Conservation (phyloP, 2,113 vertebrate genomes). For the Labeo catla region DNA sequence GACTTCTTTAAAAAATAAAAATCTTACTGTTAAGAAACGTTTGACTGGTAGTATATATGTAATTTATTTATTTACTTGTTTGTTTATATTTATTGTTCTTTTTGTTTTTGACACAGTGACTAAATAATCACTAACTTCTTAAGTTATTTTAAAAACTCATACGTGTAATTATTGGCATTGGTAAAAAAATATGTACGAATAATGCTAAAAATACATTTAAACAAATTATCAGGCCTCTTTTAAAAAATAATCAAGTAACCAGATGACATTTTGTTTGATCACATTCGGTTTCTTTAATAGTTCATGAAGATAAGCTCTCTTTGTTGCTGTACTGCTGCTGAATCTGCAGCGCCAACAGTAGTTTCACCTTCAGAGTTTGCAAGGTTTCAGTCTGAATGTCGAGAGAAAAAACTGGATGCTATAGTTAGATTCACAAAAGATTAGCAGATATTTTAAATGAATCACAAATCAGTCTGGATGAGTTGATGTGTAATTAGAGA, state of each 20-base stretch:
- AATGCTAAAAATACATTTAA: no score
- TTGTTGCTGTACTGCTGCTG: not conserved
- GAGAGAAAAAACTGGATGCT: not conserved
- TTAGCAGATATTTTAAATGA: not conserved
- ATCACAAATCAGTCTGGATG: not conserved
- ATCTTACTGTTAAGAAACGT: no score
- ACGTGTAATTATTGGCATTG: not conserved
- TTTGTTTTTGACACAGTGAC: not conserved
- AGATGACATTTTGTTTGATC: not conserved
- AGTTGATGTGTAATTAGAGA: not conserved
- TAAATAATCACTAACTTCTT: not conserved
- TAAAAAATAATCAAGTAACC: not conserved
- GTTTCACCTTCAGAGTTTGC: not conserved
- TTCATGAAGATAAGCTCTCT: not conserved
- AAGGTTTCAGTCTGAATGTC: not conserved
- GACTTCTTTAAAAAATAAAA: no score
- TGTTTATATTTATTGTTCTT: not conserved
- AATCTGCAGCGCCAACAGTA: not conserved
- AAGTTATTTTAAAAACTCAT: not conserved
- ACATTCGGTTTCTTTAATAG: not conserved
- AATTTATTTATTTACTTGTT: no score
- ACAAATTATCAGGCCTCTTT: not conserved
- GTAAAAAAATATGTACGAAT: not conserved
- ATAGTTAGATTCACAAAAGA: not conserved
- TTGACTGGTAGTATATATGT: no score